Base-by-base conservation (phyloP, 2,113 vertebrate genomes). In the Fregata magnificens region DNA sequence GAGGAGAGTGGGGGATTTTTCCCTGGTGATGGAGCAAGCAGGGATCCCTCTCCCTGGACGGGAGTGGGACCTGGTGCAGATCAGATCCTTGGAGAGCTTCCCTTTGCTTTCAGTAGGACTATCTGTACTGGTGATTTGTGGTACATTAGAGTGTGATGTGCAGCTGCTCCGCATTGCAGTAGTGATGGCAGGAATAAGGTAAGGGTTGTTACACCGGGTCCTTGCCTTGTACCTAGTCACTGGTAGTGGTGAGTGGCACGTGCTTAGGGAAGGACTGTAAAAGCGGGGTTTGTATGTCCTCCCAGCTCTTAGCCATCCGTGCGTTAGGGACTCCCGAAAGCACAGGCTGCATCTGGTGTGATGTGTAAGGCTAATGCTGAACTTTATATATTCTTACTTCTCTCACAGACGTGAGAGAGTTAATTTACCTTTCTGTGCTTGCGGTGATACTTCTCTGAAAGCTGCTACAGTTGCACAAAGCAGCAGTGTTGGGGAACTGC, bases 51-150 rank as follows among this genome's bases (percentile, higher is more conserved):
- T 61, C 32, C 28, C 29, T 26, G 45, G 24, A 0, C 11, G 25
- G 36, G 14, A n/a, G 18, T 29, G 85, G 42, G 55, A 21, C 76
- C 34, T 24, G 44, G 49, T 4, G 1, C 25, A 19, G 59, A 72
- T 40, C 55, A 15, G 83, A 1, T 28, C 18, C 45, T 73, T 14
- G 8, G 53, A 21, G 70, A 81, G 17, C 36, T 86, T 49, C 36
- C 28, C 58, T 80, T 58, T 1, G 2, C 50, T 72, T 36, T 62
- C 29, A 14, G 58, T 3, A 13, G 53, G 29, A 10, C 8, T 17
- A 0, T 3, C 49, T 4, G 0, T 28, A 3, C 13, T 59, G 4
- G 13, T 2, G 6, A 1, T 22, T 14, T 9, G 50, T 49, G 89
- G 24, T 21, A 5, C 20, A 0, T 7, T 2, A 10, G 74, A 50